phyloP scores from a whole-genome alignment of 2,888 invertebrate genomes.

The Spatulosminthurus flaviceps region DNA sequence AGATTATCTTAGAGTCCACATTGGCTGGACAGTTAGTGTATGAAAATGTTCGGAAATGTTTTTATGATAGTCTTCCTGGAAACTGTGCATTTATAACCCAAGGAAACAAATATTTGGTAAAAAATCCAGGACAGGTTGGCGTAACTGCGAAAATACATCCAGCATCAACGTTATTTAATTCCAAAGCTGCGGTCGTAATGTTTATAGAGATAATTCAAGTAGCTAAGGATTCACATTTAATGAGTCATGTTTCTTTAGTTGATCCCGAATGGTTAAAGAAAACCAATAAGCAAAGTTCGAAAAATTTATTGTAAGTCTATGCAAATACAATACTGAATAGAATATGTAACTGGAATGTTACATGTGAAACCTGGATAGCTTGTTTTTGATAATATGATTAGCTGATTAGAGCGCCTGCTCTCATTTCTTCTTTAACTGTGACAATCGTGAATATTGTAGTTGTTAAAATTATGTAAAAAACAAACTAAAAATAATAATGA shows the following conservation, averaged over 20 bases:
- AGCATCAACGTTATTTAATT: constrained; percentile 48
- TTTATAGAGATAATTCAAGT: constrained; percentile 45
- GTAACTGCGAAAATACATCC: constrained; percentile 56
- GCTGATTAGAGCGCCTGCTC: no score
- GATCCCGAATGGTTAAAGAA: constrained; percentile 42
- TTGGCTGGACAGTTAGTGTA: constrained; percentile 46
- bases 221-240: constrained; percentile 31
- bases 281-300: neutral
- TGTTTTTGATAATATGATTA: no score
- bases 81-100: constrained; percentile 75
- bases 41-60: constrained; percentile 74
- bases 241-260: constrained; percentile 42
- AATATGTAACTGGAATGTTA: no score
- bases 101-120: constrained; percentile 51
- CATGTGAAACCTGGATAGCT: no score
- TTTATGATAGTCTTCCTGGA: constrained; percentile 82
- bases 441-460: no score
- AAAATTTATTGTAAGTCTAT: no score
- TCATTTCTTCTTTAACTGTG: no score
- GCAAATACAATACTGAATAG: no score
- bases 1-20: constrained; percentile 48
- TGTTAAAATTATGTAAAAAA: no score
- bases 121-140: constrained; percentile 44
- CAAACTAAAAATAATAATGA: no score
- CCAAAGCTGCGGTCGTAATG: neutral